Percentiles rank a stretch among this genome's conserved stretches.
These are phyloP conservation scores for Ceratitis capitata DNA, from an alignment of 1,140 invertebrate species.

Conservation along the genomic window DNA sequence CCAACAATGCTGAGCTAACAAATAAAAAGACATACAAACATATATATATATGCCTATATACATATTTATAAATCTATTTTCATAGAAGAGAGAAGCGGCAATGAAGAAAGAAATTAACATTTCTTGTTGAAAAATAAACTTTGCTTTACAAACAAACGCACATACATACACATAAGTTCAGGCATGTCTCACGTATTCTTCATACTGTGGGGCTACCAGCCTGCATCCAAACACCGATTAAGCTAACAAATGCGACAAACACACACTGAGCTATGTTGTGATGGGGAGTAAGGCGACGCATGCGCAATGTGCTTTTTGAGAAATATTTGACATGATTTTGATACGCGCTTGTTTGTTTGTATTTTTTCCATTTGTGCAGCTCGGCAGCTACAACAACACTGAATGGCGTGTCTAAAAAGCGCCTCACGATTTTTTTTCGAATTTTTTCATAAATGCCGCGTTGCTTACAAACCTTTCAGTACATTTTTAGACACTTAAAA, in stretches of 20 bases:
- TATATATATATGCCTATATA: background rate
- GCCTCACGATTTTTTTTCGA: background rate
- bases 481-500: background rate
- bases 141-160: background rate
- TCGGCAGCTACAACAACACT: background rate
- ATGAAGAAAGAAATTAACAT: slow-evolving; percentile 18
- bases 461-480: background rate
- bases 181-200: background rate
- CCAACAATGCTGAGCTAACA: background rate
- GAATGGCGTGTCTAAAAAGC: background rate
- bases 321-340: background rate
- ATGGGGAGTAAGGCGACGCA: background rate
- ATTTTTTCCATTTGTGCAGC: background rate
- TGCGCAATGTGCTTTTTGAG: background rate
- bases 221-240: background rate
- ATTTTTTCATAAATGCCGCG: background rate
- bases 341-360: background rate
- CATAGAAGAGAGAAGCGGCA: background rate
- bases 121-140: background rate
- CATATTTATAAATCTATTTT: background rate
- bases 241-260: background rate
- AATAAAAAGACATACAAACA: background rate
- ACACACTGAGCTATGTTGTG: background rate
- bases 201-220: background rate
- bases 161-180: background rate